Percentiles rank a stretch among this genome's conserved stretches.
Evolutionary conservation across 2,888 invertebrate genomes (phyloP).

Genomic region (Bellardia bayeri): DNA sequence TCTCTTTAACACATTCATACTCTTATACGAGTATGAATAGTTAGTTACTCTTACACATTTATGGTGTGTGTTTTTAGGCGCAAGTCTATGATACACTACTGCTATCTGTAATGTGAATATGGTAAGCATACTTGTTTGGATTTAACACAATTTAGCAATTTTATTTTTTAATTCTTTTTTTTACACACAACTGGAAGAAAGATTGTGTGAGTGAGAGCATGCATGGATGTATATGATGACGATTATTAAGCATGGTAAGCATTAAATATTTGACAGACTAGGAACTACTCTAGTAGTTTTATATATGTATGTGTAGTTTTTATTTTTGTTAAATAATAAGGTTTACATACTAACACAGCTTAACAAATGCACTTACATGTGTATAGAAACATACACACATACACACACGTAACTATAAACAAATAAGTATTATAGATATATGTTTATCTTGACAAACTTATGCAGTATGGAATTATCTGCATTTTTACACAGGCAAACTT

Average conservation of each 20-base stretch:
- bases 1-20: neutral
- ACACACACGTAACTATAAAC: slow-evolving; percentile 17
- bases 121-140: neutral
- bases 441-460: slow-evolving; percentile 51
- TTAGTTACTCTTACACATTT: neutral
- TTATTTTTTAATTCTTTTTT: slow-evolving; percentile 10
- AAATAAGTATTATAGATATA: slow-evolving; percentile 42
- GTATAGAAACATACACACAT: neutral
- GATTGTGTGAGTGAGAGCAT: neutral
- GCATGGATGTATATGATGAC: neutral
- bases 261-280: slow-evolving; percentile 46
- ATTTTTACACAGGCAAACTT: neutral
- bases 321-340: slow-evolving; percentile 50
- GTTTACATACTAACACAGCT: neutral
- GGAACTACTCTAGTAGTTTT: slow-evolving; percentile 9
- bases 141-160: slow-evolving; percentile 42
- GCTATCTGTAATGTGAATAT: neutral
- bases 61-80: slow-evolving; percentile 14
- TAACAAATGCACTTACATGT: neutral
- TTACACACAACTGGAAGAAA: neutral
- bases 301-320: slow-evolving; percentile 17
- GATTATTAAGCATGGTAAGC: slow-evolving; percentile 28
- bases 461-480: slow-evolving; percentile 30
- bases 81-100: slow-evolving; percentile 8
- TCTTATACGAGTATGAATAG: neutral